Percentiles rank a stretch among this genome's conserved stretches.
Evolutionary conservation across 2,113 vertebrate species (phyloP).

Genomic region (Chlamydotis undulata): DNA sequence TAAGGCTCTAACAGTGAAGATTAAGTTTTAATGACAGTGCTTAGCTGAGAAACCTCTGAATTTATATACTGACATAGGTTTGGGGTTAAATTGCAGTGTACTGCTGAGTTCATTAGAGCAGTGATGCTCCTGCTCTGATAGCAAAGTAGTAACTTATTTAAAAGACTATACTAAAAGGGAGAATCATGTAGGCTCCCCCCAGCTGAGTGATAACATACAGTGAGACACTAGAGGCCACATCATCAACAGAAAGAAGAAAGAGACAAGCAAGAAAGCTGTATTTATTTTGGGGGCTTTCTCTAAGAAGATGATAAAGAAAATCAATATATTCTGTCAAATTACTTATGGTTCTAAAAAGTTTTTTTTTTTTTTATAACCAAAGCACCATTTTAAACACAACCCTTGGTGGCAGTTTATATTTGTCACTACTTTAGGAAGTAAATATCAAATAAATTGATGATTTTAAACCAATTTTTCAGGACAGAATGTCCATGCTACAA

Average conservation of each 20-base stretch:
- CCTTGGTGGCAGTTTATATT: background rate
- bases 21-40: background rate
- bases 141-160: background rate
- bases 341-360: background rate
- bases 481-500: background rate
- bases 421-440: background rate
- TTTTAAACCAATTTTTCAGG: background rate
- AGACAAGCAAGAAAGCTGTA: background rate
- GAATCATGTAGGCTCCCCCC: fast-evolving
- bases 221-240: background rate
- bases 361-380: background rate
- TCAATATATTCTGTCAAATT: background rate
- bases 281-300: background rate
- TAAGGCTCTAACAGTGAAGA: background rate
- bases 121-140: background rate
- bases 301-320: background rate
- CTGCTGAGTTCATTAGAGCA: background rate
- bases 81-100: background rate
- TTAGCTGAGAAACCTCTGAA: background rate
- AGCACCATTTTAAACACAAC: background rate
- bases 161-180: background rate
- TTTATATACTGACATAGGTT: background rate
- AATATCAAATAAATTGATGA: background rate
- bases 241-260: background rate
- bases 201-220: background rate